Base-by-base conservation (phyloP, 2,888 invertebrate genomes). In the Idaea biselata region DNA sequence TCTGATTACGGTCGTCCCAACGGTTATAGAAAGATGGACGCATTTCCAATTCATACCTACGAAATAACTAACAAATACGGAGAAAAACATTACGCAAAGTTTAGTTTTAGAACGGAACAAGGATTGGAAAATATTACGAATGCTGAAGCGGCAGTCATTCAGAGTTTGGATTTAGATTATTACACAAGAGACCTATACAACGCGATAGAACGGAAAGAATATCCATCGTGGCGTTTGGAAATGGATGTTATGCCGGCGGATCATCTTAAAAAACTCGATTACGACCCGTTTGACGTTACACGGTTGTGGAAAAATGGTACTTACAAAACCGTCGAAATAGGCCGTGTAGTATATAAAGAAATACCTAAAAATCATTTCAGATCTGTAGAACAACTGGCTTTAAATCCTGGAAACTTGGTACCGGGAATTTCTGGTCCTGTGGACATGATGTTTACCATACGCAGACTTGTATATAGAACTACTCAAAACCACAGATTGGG, bases 1-100 rank as follows among this genome's bases (percentile, higher is more conserved):
- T 94, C 96, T 7, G 98, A 98, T 86, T 95, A 97, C 72, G 98
- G 98, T 16, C 96, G 96, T 68, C 98, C 98, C 0, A 96, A 98
- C 82, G 98, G 98, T 8, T 96, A 95, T 82, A 94, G 98, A 62
- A 95, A 95, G 84, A 98, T 98, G 97, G 96, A 98, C 76, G 96
- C 96, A 32, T 98, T 97, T 76, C 97, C 97, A 1, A 96, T 96
- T 0, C 98, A 98, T 81, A 97, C 97, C 0, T 99, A 97, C 84
- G 97, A 97, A 83, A 82, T 98, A 65, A 94, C 97, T 33, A 98
- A 98, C 83, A 93, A 90, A 60, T 84, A 94, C 1, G 94, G 95
- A 0, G 94, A 96, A 64, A 87, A 93, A 25, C 93, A 95, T 71
- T 98, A 95, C 80, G 97, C 96, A 68, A 98, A 97, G 93, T 98